These are phyloP conservation scores for Mechanitis messenoides DNA, from an alignment of 2,888 invertebrate genomes.

Conservation along the genomic window DNA sequence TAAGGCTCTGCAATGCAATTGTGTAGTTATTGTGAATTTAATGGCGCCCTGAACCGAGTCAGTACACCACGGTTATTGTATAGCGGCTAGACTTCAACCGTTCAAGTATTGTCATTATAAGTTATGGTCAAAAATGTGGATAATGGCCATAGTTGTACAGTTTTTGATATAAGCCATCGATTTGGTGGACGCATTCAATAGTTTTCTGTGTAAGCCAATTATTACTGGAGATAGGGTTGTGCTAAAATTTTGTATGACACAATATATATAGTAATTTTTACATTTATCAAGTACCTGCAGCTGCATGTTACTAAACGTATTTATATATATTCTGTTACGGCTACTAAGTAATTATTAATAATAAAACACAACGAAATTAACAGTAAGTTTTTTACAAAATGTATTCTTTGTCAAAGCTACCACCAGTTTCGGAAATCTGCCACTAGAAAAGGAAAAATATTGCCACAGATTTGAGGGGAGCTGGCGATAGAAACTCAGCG, in stretches of 20 bases:
- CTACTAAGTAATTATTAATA: too few species aligned
- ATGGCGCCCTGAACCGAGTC: constrained; percentile 15
- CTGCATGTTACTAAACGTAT: too few species aligned
- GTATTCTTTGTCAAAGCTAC: too few species aligned
- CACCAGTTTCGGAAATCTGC: too few species aligned
- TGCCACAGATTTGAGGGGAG: too few species aligned
- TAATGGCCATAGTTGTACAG: constrained; percentile 13
- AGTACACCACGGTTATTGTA: constrained; percentile 6
- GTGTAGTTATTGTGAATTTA: constrained; percentile 22
- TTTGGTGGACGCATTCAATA: constrained; percentile 4
- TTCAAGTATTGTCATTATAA: constrained; percentile 15
- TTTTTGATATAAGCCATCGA: constrained; percentile 14
- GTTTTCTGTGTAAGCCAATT: constrained; percentile 3
- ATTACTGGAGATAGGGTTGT: not conserved
- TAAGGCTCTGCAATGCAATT: constrained; percentile 14
- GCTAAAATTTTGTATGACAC: not conserved
- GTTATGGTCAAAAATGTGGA: constrained; percentile 20
- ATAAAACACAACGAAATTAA: too few species aligned
- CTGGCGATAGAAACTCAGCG: too few species aligned
- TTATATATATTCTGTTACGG: too few species aligned
- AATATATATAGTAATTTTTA: not conserved
- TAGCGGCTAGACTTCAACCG: constrained; percentile 8
- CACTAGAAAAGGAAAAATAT: too few species aligned
- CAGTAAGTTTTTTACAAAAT: too few species aligned
- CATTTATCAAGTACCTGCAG: not conserved